A percentile compares a stretch with the other conserved stretches of the same genome.
phyloP scores from a whole-genome alignment of 1,140 invertebrate genomes.

The Apocrypta bakeri region DNA sequence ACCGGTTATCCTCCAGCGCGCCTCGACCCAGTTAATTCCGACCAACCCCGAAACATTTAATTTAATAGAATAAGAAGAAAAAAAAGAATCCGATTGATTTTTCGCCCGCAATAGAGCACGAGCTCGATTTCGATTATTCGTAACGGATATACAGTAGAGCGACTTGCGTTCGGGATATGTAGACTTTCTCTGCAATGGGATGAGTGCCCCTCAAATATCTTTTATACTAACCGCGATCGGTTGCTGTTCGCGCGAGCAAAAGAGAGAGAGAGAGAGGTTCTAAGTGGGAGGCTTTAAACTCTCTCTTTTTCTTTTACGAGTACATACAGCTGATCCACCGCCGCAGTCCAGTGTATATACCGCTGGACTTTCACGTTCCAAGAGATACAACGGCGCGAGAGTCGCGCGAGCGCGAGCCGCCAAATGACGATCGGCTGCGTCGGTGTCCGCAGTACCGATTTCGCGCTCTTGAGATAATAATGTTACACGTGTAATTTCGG shows the following conservation, averaged over 20 bases:
- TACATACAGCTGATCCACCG: conserved; percentile 37
- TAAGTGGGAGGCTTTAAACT: conserved; percentile 37
- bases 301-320: conserved; percentile 49
- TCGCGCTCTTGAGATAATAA: background rate
- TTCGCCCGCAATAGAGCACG: background rate
- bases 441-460: background rate
- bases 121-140: too few relatives aligned
- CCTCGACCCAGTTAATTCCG: background rate
- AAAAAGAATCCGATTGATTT: background rate
- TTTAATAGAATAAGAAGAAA: too few relatives aligned
- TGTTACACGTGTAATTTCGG: too few relatives aligned
- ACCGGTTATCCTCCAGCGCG: background rate
- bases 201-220: conserved; percentile 49
- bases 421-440: conserved; percentile 5
- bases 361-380: conserved; percentile 43
- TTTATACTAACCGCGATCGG: background rate
- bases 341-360: conserved; percentile 8
- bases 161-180: background rate
- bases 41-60: too few relatives aligned
- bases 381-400: background rate
- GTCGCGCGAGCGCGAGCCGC: background rate
- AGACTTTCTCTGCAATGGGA: conserved; percentile 43
- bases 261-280: background rate
- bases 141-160: too few relatives aligned
- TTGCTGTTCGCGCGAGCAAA: background rate